Conservation (phyloP, 1,140 invertebrate genomes). For the Ceratitis capitata region DNA sequence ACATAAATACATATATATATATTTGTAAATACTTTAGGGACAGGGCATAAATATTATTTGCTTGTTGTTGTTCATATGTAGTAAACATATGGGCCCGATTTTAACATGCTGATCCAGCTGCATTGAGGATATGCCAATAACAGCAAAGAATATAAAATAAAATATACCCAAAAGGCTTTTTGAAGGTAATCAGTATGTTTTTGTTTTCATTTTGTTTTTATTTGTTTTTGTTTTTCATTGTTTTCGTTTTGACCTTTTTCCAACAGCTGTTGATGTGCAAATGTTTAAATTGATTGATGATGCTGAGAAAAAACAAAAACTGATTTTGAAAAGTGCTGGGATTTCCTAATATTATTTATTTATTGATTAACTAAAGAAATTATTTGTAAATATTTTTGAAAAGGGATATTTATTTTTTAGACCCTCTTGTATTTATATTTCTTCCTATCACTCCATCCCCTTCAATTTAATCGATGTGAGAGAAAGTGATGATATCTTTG, state of each 20-base stretch:
- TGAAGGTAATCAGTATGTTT: too few species aligned
- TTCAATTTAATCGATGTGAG: too few species aligned
- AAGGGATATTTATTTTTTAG: too few species aligned
- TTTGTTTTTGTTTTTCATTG: neutral
- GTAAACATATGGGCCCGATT: neutral
- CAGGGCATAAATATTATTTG: neutral
- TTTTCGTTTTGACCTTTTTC: neutral
- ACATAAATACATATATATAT: neutral
- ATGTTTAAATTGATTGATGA: neutral
- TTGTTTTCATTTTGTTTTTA: neutral
- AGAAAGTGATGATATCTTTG: too few species aligned
- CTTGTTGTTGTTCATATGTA: too few species aligned
- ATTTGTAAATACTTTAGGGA: neutral
- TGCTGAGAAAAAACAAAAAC: too few species aligned
- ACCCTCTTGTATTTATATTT: too few species aligned
- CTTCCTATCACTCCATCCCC: too few species aligned
- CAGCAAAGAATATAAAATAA: neutral
- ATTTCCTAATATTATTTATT: too few species aligned
- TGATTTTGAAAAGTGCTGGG: too few species aligned
- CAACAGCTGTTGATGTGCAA: neutral
- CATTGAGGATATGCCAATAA: neutral
- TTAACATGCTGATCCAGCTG: neutral
- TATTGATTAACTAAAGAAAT: too few species aligned
- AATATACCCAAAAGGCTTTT: neutral
- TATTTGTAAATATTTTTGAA: too few species aligned